Percentiles rank a stretch among this genome's conserved stretches.
phyloP scores from a whole-genome alignment of 2,888 invertebrate species.

The Vannuccia rotundouncinata region DNA sequence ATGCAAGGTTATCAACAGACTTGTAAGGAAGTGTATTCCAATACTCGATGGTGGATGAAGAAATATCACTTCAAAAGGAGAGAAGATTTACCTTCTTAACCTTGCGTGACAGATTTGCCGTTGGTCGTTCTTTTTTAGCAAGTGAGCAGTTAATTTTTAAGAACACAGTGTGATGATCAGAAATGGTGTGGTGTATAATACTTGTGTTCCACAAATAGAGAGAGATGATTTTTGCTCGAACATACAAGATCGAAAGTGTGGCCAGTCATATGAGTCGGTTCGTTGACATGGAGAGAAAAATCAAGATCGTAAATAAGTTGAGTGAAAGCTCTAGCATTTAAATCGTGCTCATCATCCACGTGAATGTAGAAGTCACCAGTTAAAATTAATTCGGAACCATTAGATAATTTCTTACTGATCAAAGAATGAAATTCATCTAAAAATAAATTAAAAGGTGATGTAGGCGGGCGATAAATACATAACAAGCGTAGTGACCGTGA shows the following conservation, averaged over 20 bases:
- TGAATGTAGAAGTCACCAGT: not conserved
- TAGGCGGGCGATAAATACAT: not conserved
- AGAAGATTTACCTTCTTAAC: not conserved
- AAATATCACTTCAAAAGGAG: constrained; percentile 1
- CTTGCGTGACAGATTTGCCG: not conserved
- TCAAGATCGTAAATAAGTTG: constrained; percentile 2
- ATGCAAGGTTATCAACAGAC: not conserved
- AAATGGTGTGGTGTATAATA: not conserved
- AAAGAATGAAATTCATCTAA: constrained; percentile 10
- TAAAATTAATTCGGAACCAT: not conserved
- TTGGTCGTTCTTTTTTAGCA: not conserved
- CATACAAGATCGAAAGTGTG: constrained; percentile 5
- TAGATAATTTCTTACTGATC: not conserved
- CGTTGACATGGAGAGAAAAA: not conserved
- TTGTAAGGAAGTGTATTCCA: not conserved
- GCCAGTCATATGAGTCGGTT: not conserved
- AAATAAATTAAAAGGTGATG: constrained; percentile 5
- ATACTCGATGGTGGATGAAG: not conserved
- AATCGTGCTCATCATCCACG: not conserved
- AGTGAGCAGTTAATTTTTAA: not conserved
- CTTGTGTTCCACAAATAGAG: not conserved
- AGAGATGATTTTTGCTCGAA: not conserved
- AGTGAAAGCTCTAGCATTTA: not conserved
- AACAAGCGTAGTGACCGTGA: not conserved
- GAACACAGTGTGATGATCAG: constrained; percentile 14